phyloP scores from a whole-genome alignment of 2,888 invertebrate genomes.

The Eubasilissa splendida region DNA sequence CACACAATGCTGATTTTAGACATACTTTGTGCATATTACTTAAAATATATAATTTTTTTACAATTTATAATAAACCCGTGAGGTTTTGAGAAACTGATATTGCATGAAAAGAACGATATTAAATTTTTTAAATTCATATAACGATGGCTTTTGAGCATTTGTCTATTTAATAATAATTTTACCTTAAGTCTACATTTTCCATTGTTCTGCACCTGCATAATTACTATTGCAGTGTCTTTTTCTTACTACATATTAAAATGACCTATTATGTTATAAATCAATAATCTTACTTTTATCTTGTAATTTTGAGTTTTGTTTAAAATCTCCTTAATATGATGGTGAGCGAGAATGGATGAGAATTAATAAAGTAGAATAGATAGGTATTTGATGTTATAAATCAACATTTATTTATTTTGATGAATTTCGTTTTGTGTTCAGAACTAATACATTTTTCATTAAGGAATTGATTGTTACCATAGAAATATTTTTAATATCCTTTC shows the following conservation, averaged over 20 bases:
- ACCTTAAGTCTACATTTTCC: too few relatives aligned
- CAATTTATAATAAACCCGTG: too few relatives aligned
- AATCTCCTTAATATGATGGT: background rate
- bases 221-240: background rate
- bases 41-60: too few relatives aligned
- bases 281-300: conserved; percentile 1
- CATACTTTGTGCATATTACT: too few relatives aligned
- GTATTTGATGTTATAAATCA: conserved; percentile 4
- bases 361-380: background rate
- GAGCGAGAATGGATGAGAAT: background rate
- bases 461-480: conserved; percentile 52
- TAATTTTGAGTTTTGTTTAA: conserved; percentile 1
- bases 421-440: conserved; percentile 2
- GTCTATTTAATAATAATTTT: too few relatives aligned
- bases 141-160: too few relatives aligned
- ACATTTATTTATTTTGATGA: conserved; percentile 31
- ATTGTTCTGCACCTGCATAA: too few relatives aligned
- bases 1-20: too few relatives aligned
- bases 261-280: background rate
- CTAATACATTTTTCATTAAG: conserved; percentile 38
- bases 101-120: too few relatives aligned
- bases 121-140: too few relatives aligned
- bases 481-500: conserved; percentile 35
- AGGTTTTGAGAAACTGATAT: too few relatives aligned
- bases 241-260: background rate